phyloP scores from a whole-genome alignment of 2,888 invertebrate species.

The Pristionchus fissidentatus region DNA sequence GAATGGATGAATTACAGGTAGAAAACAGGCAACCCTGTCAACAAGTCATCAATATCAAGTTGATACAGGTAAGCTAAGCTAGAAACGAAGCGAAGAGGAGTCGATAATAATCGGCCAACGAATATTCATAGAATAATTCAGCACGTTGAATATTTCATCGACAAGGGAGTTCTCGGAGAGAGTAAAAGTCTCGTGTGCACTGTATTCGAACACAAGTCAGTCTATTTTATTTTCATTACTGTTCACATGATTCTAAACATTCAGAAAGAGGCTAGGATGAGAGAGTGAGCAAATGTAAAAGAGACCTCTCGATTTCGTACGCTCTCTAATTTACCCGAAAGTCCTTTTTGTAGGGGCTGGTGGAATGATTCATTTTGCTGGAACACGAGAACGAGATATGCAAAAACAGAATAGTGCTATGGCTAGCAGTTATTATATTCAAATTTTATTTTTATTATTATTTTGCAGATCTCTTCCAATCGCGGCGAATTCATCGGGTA shows the following conservation, averaged over 20 bases:
- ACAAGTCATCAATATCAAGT: constrained; percentile 61
- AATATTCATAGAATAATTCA: constrained; percentile 76
- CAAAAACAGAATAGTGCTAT: too few species aligned
- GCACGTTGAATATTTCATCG: constrained; percentile 85
- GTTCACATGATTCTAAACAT: not conserved
- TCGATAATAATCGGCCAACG: not conserved
- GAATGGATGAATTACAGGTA: constrained; percentile 52
- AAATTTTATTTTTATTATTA: not conserved
- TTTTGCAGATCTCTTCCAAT: constrained; percentile 66
- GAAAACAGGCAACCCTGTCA: constrained; percentile 62
- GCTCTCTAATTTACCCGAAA: too few species aligned
- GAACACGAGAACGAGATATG: too few species aligned
- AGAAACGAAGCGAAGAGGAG: too few species aligned
- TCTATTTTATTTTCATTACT: not conserved
- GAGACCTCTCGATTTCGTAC: too few species aligned
- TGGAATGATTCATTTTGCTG: too few species aligned
- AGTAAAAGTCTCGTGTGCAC: constrained; percentile 83
- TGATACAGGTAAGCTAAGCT: constrained; percentile 48
- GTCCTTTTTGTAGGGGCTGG: too few species aligned
- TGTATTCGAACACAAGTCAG: constrained; percentile 82
- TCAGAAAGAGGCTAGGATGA: not conserved
- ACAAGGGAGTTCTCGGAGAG: constrained; percentile 83
- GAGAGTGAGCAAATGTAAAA: not conserved
- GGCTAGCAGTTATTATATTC: not conserved
- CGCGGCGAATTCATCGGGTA: constrained; percentile 77